phyloP scores from a whole-genome alignment of 1,140 invertebrate genomes.

The Meloidogyne hapla region DNA sequence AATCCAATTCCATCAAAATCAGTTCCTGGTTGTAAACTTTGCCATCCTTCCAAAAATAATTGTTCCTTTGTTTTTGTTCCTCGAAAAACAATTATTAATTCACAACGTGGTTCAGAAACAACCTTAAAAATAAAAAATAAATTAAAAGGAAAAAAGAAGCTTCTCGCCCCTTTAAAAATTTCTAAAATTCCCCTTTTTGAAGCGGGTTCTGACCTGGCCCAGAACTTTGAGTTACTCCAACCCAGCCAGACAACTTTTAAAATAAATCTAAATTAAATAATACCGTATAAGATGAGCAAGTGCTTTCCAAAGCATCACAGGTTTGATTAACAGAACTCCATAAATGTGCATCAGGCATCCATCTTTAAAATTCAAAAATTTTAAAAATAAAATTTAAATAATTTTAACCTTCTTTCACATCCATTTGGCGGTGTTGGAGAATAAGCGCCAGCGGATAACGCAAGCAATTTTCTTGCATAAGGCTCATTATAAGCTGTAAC shows the following conservation, averaged over 20 bases:
- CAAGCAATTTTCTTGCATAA: slow-evolving; percentile 39
- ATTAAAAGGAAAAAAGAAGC: slow-evolving; percentile 23
- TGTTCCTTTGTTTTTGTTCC: slow-evolving; percentile 52
- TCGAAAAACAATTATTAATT: slow-evolving; percentile 51
- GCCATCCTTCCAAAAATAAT: slow-evolving; percentile 43
- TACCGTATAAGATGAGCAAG: slow-evolving; percentile 22
- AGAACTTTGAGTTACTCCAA: too few relatives aligned
- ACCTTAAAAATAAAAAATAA: slow-evolving; percentile 24
- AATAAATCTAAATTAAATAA: not conserved
- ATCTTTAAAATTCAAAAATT: slow-evolving; percentile 7
- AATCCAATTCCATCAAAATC: slow-evolving; percentile 52
- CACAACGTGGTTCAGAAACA: slow-evolving; percentile 33
- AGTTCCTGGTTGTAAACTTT: slow-evolving; percentile 41
- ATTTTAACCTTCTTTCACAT: slow-evolving; percentile 40
- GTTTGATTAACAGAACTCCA: slow-evolving; percentile 17
- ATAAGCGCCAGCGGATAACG: slow-evolving; percentile 45
- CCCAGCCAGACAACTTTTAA: too few relatives aligned
- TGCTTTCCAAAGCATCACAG: slow-evolving; percentile 19
- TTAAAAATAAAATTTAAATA: slow-evolving; percentile 6
- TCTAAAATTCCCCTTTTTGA: too few relatives aligned
- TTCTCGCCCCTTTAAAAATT: too few relatives aligned
- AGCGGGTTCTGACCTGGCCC: too few relatives aligned
- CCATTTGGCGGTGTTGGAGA: slow-evolving; percentile 30
- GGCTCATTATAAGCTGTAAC: slow-evolving; percentile 43
- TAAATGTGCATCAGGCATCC: not conserved